A percentile compares a stretch with the other conserved stretches of the same genome.
phyloP scores from a whole-genome alignment of 2,797 vertebrate genomes.

The Sebastes nivosus region DNA sequence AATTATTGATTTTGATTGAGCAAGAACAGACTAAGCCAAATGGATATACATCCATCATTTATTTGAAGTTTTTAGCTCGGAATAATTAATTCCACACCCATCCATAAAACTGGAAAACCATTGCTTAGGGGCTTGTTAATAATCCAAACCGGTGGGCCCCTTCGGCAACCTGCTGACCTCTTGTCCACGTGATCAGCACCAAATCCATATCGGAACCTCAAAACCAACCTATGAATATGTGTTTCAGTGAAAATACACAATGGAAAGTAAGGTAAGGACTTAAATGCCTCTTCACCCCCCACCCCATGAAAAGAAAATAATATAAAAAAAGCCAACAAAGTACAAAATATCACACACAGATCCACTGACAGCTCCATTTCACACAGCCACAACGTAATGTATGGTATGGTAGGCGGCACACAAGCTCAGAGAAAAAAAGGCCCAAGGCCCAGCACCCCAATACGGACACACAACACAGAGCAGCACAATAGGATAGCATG shows the following conservation, averaged over 20 bases:
- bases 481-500: conserved; percentile 45
- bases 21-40: not conserved
- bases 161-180: not conserved
- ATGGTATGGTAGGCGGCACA: conserved; percentile 38
- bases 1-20: not conserved
- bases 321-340: conserved; percentile 16
- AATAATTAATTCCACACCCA: not conserved
- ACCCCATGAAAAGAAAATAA: not conserved
- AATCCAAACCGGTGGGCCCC: not conserved
- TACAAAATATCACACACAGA: conserved; percentile 23
- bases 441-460: conserved; percentile 27
- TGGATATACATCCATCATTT: not conserved
- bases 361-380: conserved; percentile 19
- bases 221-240: not conserved
- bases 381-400: conserved; percentile 37
- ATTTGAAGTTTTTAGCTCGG: not conserved
- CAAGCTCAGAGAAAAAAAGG: conserved; percentile 17
- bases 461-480: conserved; percentile 44
- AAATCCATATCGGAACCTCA: not conserved
- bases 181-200: not conserved
- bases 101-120: not conserved
- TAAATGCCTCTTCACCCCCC: not conserved
- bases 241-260: not conserved
- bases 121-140: not conserved
- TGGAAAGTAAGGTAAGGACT: not conserved